Evolutionary conservation across 2,888 invertebrate species (phyloP).

Genomic region (Amblyteles armatorius): DNA sequence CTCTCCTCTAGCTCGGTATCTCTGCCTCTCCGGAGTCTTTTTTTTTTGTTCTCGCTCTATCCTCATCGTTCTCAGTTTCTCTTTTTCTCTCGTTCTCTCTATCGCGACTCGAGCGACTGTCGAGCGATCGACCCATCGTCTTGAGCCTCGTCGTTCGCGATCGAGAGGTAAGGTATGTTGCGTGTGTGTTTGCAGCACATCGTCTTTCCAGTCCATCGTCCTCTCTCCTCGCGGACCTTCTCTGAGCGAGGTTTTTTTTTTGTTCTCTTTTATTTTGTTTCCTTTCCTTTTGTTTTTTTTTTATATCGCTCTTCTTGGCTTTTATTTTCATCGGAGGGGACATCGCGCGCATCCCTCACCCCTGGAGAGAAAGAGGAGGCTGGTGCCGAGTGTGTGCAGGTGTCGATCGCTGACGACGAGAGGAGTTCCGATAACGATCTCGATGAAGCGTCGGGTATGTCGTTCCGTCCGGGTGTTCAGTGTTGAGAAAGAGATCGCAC

Average conservation of each 20-base stretch:
- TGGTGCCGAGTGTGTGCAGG: constrained; percentile 48
- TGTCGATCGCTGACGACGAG: constrained; percentile 59
- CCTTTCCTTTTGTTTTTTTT: constrained; percentile 8
- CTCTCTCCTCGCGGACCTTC: constrained; percentile 28
- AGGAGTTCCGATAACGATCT: constrained; percentile 61
- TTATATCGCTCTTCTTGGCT: constrained; percentile 13
- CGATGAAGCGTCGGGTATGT: constrained; percentile 65
- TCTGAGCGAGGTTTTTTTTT: neutral
- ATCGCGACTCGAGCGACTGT: constrained; percentile 32
- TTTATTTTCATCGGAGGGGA: constrained; percentile 47
- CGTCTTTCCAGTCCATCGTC: constrained; percentile 43
- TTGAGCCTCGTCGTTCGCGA: constrained; percentile 32
- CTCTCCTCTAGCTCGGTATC: constrained; percentile 27
- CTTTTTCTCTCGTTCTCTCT: constrained; percentile 37
- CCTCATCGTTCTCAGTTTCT: constrained; percentile 35
- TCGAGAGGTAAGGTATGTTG: constrained; percentile 53
- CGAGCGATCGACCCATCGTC: constrained; percentile 49
- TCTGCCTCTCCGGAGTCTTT: constrained; percentile 13
- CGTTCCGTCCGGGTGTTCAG: constrained; percentile 51
- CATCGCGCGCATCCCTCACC: constrained; percentile 19
- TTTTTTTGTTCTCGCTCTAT: constrained; percentile 28
- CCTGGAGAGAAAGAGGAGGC: constrained; percentile 23
- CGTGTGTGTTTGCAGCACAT: constrained; percentile 45
- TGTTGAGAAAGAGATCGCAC: constrained; percentile 32
- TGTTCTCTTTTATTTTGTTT: constrained; percentile 3